phyloP scores from a whole-genome alignment of 64 coral and sea anemone species.

The Pocillopora damicornis region DNA sequence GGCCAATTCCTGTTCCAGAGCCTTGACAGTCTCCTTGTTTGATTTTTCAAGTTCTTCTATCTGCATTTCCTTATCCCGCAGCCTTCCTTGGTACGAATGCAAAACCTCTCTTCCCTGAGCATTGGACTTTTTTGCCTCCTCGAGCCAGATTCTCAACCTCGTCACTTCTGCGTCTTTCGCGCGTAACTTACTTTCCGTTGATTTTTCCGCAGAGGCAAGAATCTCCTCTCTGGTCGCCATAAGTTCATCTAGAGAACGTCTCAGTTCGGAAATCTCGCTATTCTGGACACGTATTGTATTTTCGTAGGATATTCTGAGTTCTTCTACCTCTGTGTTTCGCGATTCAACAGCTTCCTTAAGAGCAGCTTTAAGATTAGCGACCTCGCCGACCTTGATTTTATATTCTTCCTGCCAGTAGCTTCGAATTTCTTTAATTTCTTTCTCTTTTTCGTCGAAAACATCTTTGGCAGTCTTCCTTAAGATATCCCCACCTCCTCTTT shows the following conservation, averaged over 20 bases:
- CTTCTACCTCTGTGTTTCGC: background rate
- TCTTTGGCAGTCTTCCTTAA: background rate
- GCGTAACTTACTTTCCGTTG: background rate
- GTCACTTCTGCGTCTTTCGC: slow-evolving; percentile 17
- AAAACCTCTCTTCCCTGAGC: slow-evolving; percentile 2
- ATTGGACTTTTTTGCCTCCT: slow-evolving; percentile 35
- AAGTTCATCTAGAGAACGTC: slow-evolving; percentile 27
- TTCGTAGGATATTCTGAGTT: slow-evolving; percentile 21
- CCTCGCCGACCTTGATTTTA: slow-evolving; percentile 23
- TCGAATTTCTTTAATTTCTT: slow-evolving; percentile 23
- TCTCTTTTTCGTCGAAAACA: slow-evolving; percentile 28
- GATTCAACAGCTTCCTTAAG: slow-evolving; percentile 16
- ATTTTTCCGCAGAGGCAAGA: slow-evolving; percentile 18
- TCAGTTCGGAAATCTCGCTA: slow-evolving; percentile 27
- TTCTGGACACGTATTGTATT: background rate
- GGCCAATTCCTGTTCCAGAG: slow-evolving; percentile 15
- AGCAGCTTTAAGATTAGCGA: slow-evolving; percentile 4
- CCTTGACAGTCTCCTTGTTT: background rate
- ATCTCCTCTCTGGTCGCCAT: slow-evolving; percentile 22
- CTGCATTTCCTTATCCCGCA: slow-evolving; percentile 41
- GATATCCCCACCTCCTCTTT: background rate
- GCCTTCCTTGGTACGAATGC: slow-evolving; percentile 16
- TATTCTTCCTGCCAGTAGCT: slow-evolving; percentile 45
- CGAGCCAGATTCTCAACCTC: slow-evolving; percentile 29
- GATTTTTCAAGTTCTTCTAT: background rate